Evolutionary conservation across 2,797 vertebrate genomes (phyloP), one percentile per base, ranked within the genome.

Genomic region (Acanthurus lineatus): DNA sequence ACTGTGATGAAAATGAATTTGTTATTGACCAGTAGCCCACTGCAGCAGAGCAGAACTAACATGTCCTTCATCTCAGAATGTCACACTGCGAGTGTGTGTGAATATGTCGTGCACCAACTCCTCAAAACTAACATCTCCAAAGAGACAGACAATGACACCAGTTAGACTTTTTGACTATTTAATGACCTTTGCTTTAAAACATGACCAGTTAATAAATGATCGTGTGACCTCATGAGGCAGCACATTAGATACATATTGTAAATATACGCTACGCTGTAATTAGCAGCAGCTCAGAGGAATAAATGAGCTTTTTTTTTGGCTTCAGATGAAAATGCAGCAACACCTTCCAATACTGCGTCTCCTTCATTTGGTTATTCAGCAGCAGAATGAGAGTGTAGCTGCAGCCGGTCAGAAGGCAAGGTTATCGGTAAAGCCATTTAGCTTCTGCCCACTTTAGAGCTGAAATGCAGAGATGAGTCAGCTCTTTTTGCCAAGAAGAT

Each of bases 401-500:
- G 59, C 35, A 66, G 71, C 67, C 60, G 62, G 65, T 57, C 74
- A 83, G 83, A 77, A 73, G 69, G 57, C 40, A 19, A 61, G 42
- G 65, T 85, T 83, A 76, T 85, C 87, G 91, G 86, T 87, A 77
- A 88, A 92, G 68, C 87, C 88, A 82, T 93, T 93, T 82, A 88
- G 83, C 78, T 82, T 67, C 88, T 89, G 82, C 87, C 84, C 77
- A 81, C 87, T 92, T 81, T 87, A 86, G 86, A 90, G 89, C 82
- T 77, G 83, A 86, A 89, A 87, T 81, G 84, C 75, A 88, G 83
- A 1, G 64, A 86, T 93, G 94, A 95, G 82, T 95, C 94, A 93
- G 94, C 93, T 68, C 62, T 92, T 91, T 87, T 85, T 54, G 49
- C 85, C 48, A 60, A 69, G 79, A 82, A 89, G 90, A 93, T 94